Base-by-base conservation (phyloP, 2,888 invertebrate species). In the Agapostemon virescens region DNA sequence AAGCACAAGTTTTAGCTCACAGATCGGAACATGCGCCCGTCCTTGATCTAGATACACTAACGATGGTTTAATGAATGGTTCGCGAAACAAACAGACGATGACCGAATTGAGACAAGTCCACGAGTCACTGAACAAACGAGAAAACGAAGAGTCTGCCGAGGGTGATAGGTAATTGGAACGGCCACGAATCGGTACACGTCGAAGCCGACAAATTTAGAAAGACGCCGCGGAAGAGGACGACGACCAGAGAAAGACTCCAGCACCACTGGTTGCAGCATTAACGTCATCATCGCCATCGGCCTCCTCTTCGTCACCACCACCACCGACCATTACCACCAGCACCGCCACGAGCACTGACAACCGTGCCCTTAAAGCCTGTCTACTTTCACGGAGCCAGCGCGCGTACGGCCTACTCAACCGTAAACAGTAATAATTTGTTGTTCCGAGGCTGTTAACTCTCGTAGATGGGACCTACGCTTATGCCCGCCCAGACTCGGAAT, bases 271-370 rank as follows among this genome's bases (percentile, higher is more conserved):
- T 68, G 80, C 82, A 75, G 85, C 78, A 85, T 87, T 84, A 86
- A 87, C 89, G 88, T 84, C 89, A 88, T 89, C 88, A 85, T 88
- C 87, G 77, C 85, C 89, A 85, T 89, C 88, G 85, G 77, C 87
- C 85, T 79, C 77, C 77, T 84, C 80, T 77, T 75, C 78, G 68
- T 77, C 87, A 67, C 76, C 81, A 77, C 77, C 81, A 77, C 77
- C 69, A 83, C 64, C 77, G 63, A 63, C 74, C 77, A 71, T 68
- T 74, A 66, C 68, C 68, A 71, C 69, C 80, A 58, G 45, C 49
- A 40, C 73, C 58, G 38, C 58, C 73, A 52, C 58, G 58, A n/a
- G 36, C 58, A 67, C 73, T 49, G 69, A 64, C 63, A 69, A 74
- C 36, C 69, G 61, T 83, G 84, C 84, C 80, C 84, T 80, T 83